phyloP scores from a whole-genome alignment of 2,113 vertebrate species.

The Archilochus colubris region DNA sequence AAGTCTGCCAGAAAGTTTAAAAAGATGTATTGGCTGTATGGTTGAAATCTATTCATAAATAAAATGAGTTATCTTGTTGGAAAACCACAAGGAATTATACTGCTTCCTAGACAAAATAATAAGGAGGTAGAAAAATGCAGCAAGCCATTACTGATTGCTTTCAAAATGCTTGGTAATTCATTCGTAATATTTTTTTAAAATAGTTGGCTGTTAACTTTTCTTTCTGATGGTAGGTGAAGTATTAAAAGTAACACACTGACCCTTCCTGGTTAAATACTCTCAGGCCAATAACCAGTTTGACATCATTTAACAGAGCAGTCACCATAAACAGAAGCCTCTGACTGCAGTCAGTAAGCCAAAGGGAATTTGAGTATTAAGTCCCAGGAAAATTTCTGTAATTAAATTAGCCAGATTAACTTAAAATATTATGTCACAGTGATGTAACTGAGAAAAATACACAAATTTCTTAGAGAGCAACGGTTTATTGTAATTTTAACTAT shows the following conservation, averaged over 20 bases:
- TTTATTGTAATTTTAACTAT: not conserved
- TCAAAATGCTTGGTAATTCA: not conserved
- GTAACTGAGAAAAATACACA: not conserved
- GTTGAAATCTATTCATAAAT: not conserved
- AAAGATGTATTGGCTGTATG: not conserved
- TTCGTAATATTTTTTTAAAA: not conserved
- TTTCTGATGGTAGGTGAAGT: not conserved
- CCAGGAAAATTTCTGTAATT: not conserved
- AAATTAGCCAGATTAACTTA: not conserved
- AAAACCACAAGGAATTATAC: not conserved
- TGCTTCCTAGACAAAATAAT: not conserved
- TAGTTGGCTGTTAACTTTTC: not conserved
- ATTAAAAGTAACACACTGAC: not conserved
- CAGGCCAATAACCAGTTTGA: not conserved
- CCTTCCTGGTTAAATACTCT: not conserved
- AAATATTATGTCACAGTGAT: not conserved
- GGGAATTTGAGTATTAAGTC: not conserved
- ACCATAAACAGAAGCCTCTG: not conserved
- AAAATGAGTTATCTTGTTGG: not conserved
- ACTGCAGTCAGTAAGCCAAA: not conserved
- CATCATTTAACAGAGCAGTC: not conserved
- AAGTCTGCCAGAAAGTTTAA: not conserved
- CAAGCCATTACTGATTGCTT: not conserved
- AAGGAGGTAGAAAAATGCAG: not conserved
- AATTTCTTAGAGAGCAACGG: not conserved